Conservation (phyloP, 2,113 vertebrate species). For the Sylvilagus bachmani region DNA sequence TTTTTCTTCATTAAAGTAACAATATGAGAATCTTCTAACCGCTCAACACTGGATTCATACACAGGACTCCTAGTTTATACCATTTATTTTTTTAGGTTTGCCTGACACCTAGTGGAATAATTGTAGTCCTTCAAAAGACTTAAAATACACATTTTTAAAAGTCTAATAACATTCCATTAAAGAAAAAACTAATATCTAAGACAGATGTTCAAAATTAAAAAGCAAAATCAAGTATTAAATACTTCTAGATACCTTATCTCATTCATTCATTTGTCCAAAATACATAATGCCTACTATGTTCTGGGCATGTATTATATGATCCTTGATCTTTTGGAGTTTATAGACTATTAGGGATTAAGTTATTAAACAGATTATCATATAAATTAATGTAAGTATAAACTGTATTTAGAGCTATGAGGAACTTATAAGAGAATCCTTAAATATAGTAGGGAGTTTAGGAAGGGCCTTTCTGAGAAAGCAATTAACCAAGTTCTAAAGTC, state of each 20-base stretch:
- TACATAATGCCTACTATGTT: neutral
- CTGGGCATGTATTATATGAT: neutral
- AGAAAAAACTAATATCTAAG: neutral
- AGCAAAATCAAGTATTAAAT: constrained; percentile 12
- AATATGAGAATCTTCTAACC: neutral
- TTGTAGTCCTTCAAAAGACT: constrained; percentile 43
- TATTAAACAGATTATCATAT: constrained; percentile 27
- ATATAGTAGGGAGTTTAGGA: neutral
- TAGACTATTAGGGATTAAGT: neutral
- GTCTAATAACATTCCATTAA: neutral
- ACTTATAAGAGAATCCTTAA: constrained; percentile 3
- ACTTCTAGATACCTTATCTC: neutral
- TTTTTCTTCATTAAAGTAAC: constrained; percentile 35
- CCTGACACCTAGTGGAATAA: constrained; percentile 79
- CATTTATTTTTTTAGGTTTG: constrained; percentile 66
- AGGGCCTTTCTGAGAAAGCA: neutral
- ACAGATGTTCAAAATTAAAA: constrained; percentile 38
- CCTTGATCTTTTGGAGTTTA: neutral
- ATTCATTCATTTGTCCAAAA: constrained; percentile 33
- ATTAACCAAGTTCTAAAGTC: neutral
- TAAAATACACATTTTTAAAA: neutral
- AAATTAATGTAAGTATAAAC: constrained; percentile 31
- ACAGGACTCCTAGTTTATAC: neutral
- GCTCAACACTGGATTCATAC: neutral
- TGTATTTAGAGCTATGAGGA: neutral